A percentile compares a stretch with the other conserved stretches of the same genome.
Conservation (phyloP, 1,140 invertebrate species). For the Drosophila ambigua region DNA sequence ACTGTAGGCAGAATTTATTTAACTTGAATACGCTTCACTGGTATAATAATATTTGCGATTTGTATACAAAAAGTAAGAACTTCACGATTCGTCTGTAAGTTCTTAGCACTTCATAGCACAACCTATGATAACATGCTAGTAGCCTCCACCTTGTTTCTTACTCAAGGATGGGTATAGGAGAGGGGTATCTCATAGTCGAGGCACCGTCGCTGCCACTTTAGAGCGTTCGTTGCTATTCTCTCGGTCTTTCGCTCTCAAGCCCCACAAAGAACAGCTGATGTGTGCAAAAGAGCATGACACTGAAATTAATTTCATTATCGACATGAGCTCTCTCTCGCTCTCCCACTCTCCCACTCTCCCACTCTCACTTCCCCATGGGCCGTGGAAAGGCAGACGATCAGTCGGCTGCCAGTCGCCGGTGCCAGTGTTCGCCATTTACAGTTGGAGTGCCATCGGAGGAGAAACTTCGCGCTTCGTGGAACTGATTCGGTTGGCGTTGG, state of each 20-base stretch:
- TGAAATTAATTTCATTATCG: conserved; percentile 39
- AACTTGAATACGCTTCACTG: too few relatives aligned
- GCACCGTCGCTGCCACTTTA: conserved; percentile 2
- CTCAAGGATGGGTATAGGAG: too few relatives aligned
- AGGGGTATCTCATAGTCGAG: not conserved
- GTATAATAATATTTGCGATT: too few relatives aligned
- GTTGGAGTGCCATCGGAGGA: conserved; percentile 19
- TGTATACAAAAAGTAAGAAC: too few relatives aligned
- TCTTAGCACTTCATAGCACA: too few relatives aligned
- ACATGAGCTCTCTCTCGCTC: conserved; percentile 7
- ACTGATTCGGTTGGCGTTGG: not conserved
- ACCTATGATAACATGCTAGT: too few relatives aligned
- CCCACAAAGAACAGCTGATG: conserved; percentile 29
- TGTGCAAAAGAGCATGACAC: conserved; percentile 12
- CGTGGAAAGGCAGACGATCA: conserved; percentile 17
- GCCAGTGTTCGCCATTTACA: conserved; percentile 30
- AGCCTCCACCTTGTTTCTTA: too few relatives aligned
- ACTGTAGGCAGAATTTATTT: too few relatives aligned
- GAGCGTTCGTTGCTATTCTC: not conserved
- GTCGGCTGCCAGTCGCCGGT: conserved; percentile 7
- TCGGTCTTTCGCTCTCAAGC: conserved; percentile 5
- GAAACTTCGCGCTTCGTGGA: not conserved
- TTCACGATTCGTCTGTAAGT: too few relatives aligned
- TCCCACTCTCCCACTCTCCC: conserved; percentile 10
- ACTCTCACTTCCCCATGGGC: not conserved